Base-by-base conservation (phyloP, 30 jellyfish, hydroid and myxozoan genomes). In the Nemopilema nomurai region DNA sequence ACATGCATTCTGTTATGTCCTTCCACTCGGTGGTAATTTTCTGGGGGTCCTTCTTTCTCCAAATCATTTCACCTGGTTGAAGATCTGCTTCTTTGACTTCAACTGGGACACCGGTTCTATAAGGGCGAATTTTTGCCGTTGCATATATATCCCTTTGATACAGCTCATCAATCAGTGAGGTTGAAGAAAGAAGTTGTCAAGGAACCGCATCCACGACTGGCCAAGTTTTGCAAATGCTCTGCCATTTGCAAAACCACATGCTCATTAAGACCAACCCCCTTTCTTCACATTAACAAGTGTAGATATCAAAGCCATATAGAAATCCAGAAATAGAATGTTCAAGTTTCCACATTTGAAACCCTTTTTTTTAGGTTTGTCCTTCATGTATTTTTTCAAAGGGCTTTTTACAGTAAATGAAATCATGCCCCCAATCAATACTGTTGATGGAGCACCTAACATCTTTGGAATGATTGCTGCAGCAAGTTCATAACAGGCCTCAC, bases 21-120 rank as follows among this genome's bases (percentile, higher is more conserved):
- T 66, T 66, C 62, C 62, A 69, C 62, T 69, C 29, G 20, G 80
- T 69, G 16, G 29, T 30, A 30, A 74, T 74, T 16, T 28, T 74
- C 49, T 71, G 81, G 81, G 66, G 66, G 66, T 71, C 72, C 27
- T 74, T 74, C 84, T 29, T 74, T 49, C 74, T 41, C 84, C 72
- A 74, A 31, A 74, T 49, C 74, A 74, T 31, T 74, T 74, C 33
- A 28, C 84, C 84, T 31, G 75, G 74, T 16, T 31, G 74, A 9
- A 74, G 72, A 27, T 20, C 49, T 16, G 75, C 84, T 20, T 74
- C 74, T 49, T 25, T 74, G 8, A 74, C 28, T 30, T 30, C 84
- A 7, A 29, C 72, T 49, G 84, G 84, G 29, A 74, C 16, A 41
- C 84, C 84, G n/a, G 20, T 20, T 6, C 84, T 73, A 74, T 74